These are phyloP conservation scores for Calyptommatus sinebrachiatus DNA, from an alignment of 2,113 vertebrate genomes.

Conservation along the genomic window DNA sequence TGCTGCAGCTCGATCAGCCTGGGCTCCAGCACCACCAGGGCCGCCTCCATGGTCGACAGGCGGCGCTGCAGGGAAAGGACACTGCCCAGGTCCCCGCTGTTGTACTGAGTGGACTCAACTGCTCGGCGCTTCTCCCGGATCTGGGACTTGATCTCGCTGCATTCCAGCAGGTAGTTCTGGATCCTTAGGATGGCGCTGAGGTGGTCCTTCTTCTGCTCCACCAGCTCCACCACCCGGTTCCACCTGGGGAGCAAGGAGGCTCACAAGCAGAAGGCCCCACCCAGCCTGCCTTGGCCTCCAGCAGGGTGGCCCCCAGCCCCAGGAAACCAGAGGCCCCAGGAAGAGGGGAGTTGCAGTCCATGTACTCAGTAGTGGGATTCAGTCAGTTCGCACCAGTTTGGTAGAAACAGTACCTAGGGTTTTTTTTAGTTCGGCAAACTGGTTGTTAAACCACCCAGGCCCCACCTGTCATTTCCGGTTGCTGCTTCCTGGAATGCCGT, in stretches of 20 bases:
- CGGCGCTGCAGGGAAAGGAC: slow-evolving; percentile 85
- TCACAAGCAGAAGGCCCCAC: not conserved
- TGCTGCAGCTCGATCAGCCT: slow-evolving; percentile 83
- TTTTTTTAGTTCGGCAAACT: too few species aligned
- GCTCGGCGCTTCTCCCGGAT: slow-evolving; percentile 88
- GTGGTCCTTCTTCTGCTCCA: slow-evolving; percentile 86
- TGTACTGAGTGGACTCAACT: slow-evolving; percentile 83
- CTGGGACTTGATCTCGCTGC: slow-evolving; percentile 84
- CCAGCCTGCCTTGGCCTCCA: too few species aligned
- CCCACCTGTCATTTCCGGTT: too few species aligned
- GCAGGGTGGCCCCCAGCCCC: not conserved
- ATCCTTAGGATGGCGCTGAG: slow-evolving; percentile 81
- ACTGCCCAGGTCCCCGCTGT: slow-evolving; percentile 80
- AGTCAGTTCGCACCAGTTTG: too few species aligned
- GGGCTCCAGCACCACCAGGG: slow-evolving; percentile 85
- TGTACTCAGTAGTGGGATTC: too few species aligned
- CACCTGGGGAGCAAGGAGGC: slow-evolving; percentile 71
- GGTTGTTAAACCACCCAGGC: too few species aligned
- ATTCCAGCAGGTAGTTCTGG: slow-evolving; percentile 94
- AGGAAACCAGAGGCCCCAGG: not conserved
- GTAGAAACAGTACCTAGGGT: too few species aligned
- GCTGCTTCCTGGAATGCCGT: too few species aligned
- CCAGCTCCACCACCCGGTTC: slow-evolving; percentile 94
- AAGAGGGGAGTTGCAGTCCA: too few species aligned
- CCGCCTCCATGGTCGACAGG: slow-evolving; percentile 89